These are phyloP conservation scores for Drosophila miranda DNA, from an alignment of 1,140 invertebrate species.

Conservation along the genomic window DNA sequence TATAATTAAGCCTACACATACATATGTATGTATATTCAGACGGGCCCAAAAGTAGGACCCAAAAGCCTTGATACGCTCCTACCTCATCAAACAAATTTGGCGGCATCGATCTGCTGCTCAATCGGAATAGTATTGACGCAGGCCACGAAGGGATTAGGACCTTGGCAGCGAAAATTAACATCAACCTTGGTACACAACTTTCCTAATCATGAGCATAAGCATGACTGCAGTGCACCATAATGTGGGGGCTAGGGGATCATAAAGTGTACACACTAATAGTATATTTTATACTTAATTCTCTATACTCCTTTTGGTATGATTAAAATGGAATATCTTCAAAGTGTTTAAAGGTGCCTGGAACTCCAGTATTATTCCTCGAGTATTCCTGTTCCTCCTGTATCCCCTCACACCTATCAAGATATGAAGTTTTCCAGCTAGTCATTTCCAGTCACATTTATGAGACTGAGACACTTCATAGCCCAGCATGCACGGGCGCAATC, in stretches of 20 bases:
- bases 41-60: too few relatives aligned
- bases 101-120: conserved; percentile 66
- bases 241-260: conserved; percentile 7
- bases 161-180: conserved; percentile 42
- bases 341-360: not conserved
- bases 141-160: conserved; percentile 34
- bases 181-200: conserved; percentile 43
- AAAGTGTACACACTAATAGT: too few relatives aligned
- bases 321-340: too few relatives aligned
- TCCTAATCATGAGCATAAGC: conserved; percentile 63
- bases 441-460: conserved; percentile 40
- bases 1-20: too few relatives aligned
- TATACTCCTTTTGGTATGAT: too few relatives aligned
- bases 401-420: conserved; percentile 5
- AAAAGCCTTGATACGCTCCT: conserved; percentile 1
- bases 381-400: conserved; percentile 1
- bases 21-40: too few relatives aligned
- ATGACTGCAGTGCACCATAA: not conserved
- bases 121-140: conserved; percentile 53
- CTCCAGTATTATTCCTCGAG: conserved; percentile 8
- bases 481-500: conserved; percentile 46
- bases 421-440: conserved; percentile 12
- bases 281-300: too few relatives aligned
- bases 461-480: conserved; percentile 58
- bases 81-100: conserved; percentile 51